Percentiles rank a stretch among this genome's conserved stretches.
Evolutionary conservation across 2,797 vertebrate genomes (phyloP).

Genomic region (Myripristis jacobus): DNA sequence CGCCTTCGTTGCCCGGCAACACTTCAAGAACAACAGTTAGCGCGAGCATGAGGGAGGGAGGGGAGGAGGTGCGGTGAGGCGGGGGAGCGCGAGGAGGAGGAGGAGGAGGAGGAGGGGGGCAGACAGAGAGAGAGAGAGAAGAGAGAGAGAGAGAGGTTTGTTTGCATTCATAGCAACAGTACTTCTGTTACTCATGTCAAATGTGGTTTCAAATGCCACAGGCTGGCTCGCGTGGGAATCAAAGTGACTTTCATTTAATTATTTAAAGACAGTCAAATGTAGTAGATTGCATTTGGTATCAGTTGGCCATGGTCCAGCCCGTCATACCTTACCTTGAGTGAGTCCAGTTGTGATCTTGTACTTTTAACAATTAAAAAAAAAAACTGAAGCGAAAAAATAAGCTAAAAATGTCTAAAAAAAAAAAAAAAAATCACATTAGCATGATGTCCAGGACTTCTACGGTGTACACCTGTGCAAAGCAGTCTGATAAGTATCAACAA

Average conservation of each 20-base stretch:
- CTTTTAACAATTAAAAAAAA: too few species aligned
- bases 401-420: too few species aligned
- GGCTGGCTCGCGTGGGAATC: background rate
- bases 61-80: constrained; percentile 38
- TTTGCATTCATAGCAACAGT: constrained; percentile 82
- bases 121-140: constrained; percentile 22
- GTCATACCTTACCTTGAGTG: too few species aligned
- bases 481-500: too few species aligned
- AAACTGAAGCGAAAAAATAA: too few species aligned
- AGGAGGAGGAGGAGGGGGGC: constrained; percentile 52
- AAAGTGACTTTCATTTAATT: background rate
- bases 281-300: background rate
- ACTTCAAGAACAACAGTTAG: constrained; percentile 68
- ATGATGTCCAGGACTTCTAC: too few species aligned
- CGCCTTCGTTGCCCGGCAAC: constrained; percentile 82
- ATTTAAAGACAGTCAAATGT: constrained; percentile 16
- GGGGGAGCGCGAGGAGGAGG: constrained; percentile 15
- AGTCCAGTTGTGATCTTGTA: too few species aligned
- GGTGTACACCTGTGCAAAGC: too few species aligned
- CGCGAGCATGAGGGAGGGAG: constrained; percentile 36
- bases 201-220: constrained; percentile 22
- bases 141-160: constrained; percentile 72
- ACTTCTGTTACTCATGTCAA: constrained; percentile 52
- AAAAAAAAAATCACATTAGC: too few species aligned
- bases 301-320: too few species aligned